Evolutionary conservation across 2,797 vertebrate genomes (phyloP).

Genomic region (Clamator glandarius): DNA sequence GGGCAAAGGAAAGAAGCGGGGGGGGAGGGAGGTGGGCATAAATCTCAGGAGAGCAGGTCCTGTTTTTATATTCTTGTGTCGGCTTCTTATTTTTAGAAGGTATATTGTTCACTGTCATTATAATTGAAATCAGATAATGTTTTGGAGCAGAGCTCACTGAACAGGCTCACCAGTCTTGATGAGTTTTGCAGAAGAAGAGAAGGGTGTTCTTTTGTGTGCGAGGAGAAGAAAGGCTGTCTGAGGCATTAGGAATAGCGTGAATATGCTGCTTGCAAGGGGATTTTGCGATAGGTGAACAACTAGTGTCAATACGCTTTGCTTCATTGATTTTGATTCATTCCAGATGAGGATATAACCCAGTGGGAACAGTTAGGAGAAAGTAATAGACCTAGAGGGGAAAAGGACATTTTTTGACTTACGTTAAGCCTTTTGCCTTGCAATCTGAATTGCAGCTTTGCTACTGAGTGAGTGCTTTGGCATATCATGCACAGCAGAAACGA

Average conservation of each 20-base stretch:
- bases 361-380: slow-evolving; percentile 45
- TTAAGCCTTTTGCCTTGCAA: neutral
- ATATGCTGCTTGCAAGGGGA: neutral
- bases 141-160: slow-evolving; percentile 5
- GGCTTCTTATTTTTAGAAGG: slow-evolving; percentile 2
- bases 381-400: neutral
- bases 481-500: neutral
- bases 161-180: neutral
- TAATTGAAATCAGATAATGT: neutral
- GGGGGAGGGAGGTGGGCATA: neutral
- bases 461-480: neutral
- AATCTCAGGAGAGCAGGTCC: neutral
- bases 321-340: slow-evolving; percentile 52
- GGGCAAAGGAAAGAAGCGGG: neutral
- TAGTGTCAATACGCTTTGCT: slow-evolving; percentile 28
- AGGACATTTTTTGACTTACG: neutral
- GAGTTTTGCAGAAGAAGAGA: neutral
- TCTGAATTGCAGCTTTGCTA: slow-evolving; percentile 7
- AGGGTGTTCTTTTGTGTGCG: neutral
- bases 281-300: slow-evolving; percentile 13
- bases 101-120: neutral
- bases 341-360: slow-evolving; percentile 20
- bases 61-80: neutral
- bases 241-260: neutral
- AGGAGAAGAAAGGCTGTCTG: neutral